These are phyloP conservation scores for Tiliacea aurago DNA, from an alignment of 2,888 invertebrate genomes.

Conservation along the genomic window DNA sequence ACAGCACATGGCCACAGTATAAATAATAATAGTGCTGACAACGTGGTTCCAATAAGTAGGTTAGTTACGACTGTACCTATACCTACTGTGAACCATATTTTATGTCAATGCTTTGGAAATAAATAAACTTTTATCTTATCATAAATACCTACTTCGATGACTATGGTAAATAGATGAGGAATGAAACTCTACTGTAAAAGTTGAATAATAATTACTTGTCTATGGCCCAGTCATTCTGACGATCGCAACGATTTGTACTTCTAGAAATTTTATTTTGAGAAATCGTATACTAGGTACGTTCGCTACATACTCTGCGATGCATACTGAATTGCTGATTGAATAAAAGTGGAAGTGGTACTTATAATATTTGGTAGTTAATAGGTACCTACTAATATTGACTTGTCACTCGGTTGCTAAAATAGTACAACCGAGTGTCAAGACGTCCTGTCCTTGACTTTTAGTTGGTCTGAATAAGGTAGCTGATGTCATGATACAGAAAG, in stretches of 20 bases:
- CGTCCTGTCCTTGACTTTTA: too few species aligned
- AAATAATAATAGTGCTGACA: slow-evolving; percentile 23
- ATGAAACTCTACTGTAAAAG: neutral
- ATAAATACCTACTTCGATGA: neutral
- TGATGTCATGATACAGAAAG: neutral
- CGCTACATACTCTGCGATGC: neutral
- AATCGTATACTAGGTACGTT: neutral
- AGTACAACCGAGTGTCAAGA: neutral
- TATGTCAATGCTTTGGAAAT: neutral
- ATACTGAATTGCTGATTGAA: neutral
- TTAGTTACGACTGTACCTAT: slow-evolving; percentile 25
- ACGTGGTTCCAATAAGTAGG: slow-evolving; percentile 24
- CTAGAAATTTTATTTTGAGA: neutral
- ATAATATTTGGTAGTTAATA: neutral
- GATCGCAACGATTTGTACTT: neutral
- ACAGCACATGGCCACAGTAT: slow-evolving; percentile 31
- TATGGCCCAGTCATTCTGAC: neutral
- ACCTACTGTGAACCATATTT: neutral
- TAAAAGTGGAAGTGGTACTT: neutral
- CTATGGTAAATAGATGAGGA: neutral
- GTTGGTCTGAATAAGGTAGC: neutral
- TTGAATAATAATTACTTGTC: neutral
- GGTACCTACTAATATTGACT: too few species aligned
- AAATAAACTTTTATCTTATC: slow-evolving; percentile 9
- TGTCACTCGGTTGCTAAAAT: neutral